These are phyloP conservation scores for Podarcis raffonei DNA, from an alignment of 2,113 vertebrate genomes.

Conservation along the genomic window DNA sequence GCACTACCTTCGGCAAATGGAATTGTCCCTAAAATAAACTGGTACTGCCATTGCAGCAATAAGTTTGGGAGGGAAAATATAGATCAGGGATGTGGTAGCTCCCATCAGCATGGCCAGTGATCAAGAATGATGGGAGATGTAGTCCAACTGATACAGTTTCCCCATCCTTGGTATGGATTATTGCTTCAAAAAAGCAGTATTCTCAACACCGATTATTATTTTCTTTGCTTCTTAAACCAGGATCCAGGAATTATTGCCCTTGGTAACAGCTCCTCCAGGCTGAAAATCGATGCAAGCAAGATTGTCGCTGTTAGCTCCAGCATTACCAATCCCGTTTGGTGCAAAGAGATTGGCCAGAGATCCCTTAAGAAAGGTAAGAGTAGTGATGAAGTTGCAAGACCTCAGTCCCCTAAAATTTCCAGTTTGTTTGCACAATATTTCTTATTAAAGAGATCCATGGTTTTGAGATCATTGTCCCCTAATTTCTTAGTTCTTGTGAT, in stretches of 20 bases:
- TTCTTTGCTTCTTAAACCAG: background rate
- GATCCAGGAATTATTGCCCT: background rate
- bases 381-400: background rate
- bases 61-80: too few species aligned
- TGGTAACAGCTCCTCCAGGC: background rate
- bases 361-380: conserved; percentile 22
- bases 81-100: too few species aligned
- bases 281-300: conserved; percentile 40
- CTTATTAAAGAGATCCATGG: background rate
- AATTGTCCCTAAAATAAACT: background rate
- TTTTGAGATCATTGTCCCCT: background rate
- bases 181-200: background rate
- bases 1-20: background rate
- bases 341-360: background rate
- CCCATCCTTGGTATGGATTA: background rate
- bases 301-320: conserved; percentile 34
- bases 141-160: too few species aligned
- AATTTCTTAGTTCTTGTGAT: background rate
- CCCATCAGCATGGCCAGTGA: too few species aligned
- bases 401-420: background rate
- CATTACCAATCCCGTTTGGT: background rate
- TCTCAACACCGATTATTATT: background rate
- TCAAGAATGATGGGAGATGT: too few species aligned
- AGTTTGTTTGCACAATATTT: background rate
- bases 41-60: background rate